Base-by-base conservation (phyloP, 2,888 invertebrate species). In the Labia minor region DNA sequence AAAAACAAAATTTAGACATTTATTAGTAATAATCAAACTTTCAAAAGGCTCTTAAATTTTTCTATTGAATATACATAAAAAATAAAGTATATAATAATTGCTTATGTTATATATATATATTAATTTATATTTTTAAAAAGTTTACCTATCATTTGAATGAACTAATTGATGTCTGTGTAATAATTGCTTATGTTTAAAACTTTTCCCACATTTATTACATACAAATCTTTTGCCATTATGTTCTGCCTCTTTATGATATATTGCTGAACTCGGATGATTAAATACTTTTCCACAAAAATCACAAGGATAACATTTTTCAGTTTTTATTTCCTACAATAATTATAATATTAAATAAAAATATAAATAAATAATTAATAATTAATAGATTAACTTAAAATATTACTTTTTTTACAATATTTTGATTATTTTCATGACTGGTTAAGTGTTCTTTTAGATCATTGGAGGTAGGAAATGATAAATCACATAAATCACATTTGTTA, bases 121-220 rank as follows among this genome's bases (percentile, higher is more conserved):
- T 74, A 71, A 66, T 20, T 6, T 21, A 21, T 19, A 64, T 19
- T 26, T 63, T 14, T 19, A 63, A 14, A 62, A 63, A 19, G 11
- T 33, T 0, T 85, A 86, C 37, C 89, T 78, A 37, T 82, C 82
- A 65, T 87, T 82, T 71, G 88, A 84, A 83, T 96, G 86, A 71
- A 92, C 85, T 71, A 89, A 75, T 80, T 93, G 85, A 82, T 96
- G 89, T 70, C 88, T 81, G 74, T 86, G 83, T 70, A 91, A 78
- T 66, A 89, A 78, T 74, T 87, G 87, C 70, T 85, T 86, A 75
- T 88, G 88, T 71, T 86, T 85, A 78, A 92, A 92, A 67, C 82
- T 80, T 76, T 88, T 89, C 65, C 84, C 83, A 76, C 92, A 92
- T 73, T 86, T 86, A 73, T 82, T 83, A 76, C 91, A 91, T 37